Base-by-base conservation (phyloP, 2,113 vertebrate genomes). In the Catagonus wagneri region DNA sequence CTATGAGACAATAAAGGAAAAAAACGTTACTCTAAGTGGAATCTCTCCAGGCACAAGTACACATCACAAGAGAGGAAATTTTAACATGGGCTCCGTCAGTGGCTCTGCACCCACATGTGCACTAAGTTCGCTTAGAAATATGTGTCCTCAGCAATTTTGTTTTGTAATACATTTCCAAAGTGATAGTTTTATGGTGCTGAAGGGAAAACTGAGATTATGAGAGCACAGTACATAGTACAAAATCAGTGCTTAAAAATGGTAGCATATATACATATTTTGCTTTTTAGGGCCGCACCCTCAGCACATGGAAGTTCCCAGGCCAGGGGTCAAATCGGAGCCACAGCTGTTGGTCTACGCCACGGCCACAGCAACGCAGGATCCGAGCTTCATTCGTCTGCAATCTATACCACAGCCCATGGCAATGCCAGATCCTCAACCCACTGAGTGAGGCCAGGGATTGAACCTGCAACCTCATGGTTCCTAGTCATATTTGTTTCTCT, bases 201-300 rank as follows among this genome's bases (percentile, higher is more conserved):
- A 75, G 39, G 23, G 27, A 88, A 91, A 68, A 36, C 71, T 27
- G 63, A 72, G 65, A 66, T 54, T 19, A 69, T 22, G 39, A 94
- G 19, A 60, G 52, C 23, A 93, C 34, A 58, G 50, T 79, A 36
- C 2, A 27, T 79, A 68, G 27, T 29, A 58, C 32, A 81, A 96
- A 90, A 69, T 13, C 10, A 78, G 60, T n/a, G 61, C 83, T 94
- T 63, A 88, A 78, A 90, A 92, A 74, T 8, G 34, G 32, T n/a
- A n/a, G n/a, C n/a, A n/a, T n/a, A n/a, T n/a, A n/a, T n/a, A n/a
- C n/a, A n/a, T n/a, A 4, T 44, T 44, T 44, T 44, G 4, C 8
- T 8, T 44, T 44, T 44, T 44, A 6, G 8, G 44, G 44, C 44
- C 8, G 44, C 44, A 44, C 44, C 44, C 8, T 4, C 44, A 8